These are phyloP conservation scores for Rhaphigaster nebulosa DNA, from an alignment of 2,888 invertebrate genomes.

Conservation along the genomic window DNA sequence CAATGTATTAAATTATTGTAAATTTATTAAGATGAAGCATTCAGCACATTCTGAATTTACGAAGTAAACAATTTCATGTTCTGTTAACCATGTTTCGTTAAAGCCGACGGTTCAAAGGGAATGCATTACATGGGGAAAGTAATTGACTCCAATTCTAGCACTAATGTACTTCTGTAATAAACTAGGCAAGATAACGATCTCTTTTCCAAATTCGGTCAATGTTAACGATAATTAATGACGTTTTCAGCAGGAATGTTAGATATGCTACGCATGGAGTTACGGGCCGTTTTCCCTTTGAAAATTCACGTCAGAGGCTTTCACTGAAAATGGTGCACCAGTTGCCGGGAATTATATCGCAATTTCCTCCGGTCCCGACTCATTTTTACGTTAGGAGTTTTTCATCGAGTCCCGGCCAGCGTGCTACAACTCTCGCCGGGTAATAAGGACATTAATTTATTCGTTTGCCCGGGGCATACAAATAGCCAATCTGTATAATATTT, in stretches of 20 bases:
- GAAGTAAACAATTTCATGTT: too few relatives aligned
- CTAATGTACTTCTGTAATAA: background rate
- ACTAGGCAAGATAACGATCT: background rate
- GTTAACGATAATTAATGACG: background rate
- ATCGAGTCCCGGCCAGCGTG: slow-evolving; percentile 37
- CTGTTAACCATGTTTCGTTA: too few relatives aligned
- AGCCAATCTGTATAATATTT: slow-evolving; percentile 62
- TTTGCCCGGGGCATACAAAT: slow-evolving; percentile 60
- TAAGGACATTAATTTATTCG: slow-evolving; percentile 62
- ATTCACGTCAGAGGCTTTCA: background rate
- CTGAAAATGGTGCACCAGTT: background rate
- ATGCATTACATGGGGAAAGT: background rate
- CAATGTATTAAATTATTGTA: too few relatives aligned
- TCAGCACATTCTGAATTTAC: too few relatives aligned
- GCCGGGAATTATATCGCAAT: slow-evolving; percentile 33
- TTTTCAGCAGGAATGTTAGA: background rate
- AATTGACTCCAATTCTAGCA: background rate
- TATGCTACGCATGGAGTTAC: background rate
- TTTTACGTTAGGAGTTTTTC: slow-evolving; percentile 55
- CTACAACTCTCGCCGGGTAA: slow-evolving; percentile 50
- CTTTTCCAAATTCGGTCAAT: background rate
- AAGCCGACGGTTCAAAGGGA: too few relatives aligned
- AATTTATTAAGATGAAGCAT: too few relatives aligned
- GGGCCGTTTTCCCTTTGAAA: background rate
- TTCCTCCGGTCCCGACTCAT: background rate